Base-by-base conservation (phyloP, 2,888 invertebrate species). In the Aleiodes alternator region DNA sequence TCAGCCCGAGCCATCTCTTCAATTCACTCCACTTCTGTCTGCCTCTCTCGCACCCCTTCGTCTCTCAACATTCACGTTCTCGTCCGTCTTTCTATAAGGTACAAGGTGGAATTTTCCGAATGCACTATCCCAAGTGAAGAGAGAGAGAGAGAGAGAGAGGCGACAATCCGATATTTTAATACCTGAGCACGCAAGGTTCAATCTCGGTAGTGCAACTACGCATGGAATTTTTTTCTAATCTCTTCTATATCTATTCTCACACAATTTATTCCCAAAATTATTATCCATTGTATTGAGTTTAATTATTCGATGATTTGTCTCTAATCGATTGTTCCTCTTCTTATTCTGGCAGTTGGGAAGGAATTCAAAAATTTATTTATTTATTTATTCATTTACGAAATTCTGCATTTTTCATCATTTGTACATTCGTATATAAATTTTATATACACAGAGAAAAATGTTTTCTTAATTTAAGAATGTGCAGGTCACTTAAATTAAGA, bases 131-230 rank as follows among this genome's bases (percentile, higher is more conserved):
- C 73, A 43, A 43, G 64, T 48, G 43, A 64, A 43, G 43, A 43
- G 43, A 43, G 43, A 43, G 43, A 38, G 38, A 23, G 23, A 23
- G 23, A 23, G 23, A 23, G 77, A 76, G 73, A 69, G 69, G 73
- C 72, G 73, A 69, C 78, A 78, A 79, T 78, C 81, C 82, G 83
- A 86, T 86, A 86, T 87, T 87, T 87, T 84, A 85, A 87, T 87
- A 85, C 83, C 83, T 79, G 76, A 64, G 78, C 61, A 77, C 70
- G 78, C 79, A 81, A 84, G 75, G 84, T 84, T 64, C 84, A 86
- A 87, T 85, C 85, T 84, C 82, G 75, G 76, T 79, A 75, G 79
- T 80, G 81, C 43, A 80, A 82, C 81, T 80, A 80, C 80, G 78
- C 76, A 75, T 79, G 79, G 85, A 82, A 85, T 85, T 82, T 79